Evolutionary conservation across 2,888 invertebrate genomes (phyloP).

Genomic region (Alloscopus bannaensis): DNA sequence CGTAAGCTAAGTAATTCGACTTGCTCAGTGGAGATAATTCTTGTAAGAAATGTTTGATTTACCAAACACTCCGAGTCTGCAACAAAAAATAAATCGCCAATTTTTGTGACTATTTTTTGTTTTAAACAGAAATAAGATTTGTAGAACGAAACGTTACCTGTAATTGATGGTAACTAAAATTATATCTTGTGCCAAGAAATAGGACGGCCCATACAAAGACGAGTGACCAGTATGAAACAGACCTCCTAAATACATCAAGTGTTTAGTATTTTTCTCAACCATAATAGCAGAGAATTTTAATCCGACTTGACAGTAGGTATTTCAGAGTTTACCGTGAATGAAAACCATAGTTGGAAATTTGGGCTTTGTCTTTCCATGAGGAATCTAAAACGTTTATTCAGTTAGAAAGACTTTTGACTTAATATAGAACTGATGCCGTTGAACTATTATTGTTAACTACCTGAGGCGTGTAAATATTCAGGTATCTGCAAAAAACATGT

Average conservation of each 20-base stretch:
- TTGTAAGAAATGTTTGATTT: no score
- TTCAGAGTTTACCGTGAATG: constrained; percentile 48
- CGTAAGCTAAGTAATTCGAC: no score
- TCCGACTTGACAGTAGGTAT: no score
- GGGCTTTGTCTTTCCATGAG: constrained; percentile 17
- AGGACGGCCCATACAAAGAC: constrained; percentile 55
- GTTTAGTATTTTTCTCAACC: no score
- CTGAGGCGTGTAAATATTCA: constrained; percentile 21
- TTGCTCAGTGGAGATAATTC: no score
- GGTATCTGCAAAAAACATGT: no score
- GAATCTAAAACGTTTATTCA: constrained; percentile 16
- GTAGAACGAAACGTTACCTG: no score
- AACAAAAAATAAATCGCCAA: not conserved
- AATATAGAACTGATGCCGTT: not conserved
- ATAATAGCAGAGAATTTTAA: no score
- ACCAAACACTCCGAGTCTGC: constrained; percentile 56
- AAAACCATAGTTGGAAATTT: constrained; percentile 53
- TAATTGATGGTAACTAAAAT: constrained; percentile 55
- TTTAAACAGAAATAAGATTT: no score
- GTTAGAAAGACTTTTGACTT: not conserved
- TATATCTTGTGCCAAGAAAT: constrained; percentile 54
- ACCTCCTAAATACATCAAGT: no score
- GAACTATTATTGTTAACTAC: not conserved
- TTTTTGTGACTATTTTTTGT: no score
- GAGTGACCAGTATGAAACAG: constrained; percentile 38